Base-by-base conservation (phyloP, 2,797 vertebrate species). In the Urocyon cinereoargenteus region DNA sequence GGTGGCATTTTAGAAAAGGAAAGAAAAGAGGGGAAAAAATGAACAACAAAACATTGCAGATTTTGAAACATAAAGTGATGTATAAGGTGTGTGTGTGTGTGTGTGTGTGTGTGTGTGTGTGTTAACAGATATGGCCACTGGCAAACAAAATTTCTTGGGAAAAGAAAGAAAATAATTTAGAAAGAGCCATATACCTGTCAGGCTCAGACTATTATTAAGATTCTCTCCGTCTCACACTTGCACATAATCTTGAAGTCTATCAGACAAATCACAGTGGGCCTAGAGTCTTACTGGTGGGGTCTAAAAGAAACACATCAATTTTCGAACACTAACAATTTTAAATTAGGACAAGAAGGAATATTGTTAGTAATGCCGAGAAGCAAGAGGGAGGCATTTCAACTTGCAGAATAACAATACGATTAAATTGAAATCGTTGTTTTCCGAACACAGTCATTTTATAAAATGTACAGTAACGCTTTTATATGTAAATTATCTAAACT, bases 401-500 rank as follows among this genome's bases (percentile, higher is more conserved):
- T 96, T 97, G 95, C 66, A 97, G 97, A 98, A 97, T 96, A 97
- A 98, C 97, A 98, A 98, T 97, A 97, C 78, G 97, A 97, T 98
- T 98, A 98, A 99, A 98, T 94, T 98, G 98, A 98, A 98, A 98
- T 94, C 10, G 75, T 95, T 99, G 98, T 98, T 99, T 98, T 98
- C 98, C 86, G 98, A 98, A 98, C 94, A 98, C 92, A 98, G 98
- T 98, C 97, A 94, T 98, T 98, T 98, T 97, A 98, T 97, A 98
- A 98, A 98, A 98, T 96, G 97, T 98, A 98, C 97, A 98, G 97
- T 98, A 98, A 99, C 57, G 97, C 98, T 98, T 99, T 99, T 98
- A 98, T 98, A 99, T 98, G 98, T 98, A 99, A 99, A 99, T 99
- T 98, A 98, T 97, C 97, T 97, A 98, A 98, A 98, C 96, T 98